A percentile compares a stretch with the other conserved stretches of the same genome.
These are phyloP conservation scores for Sinonovacula constricta DNA, from an alignment of 1,140 invertebrate species.

Conservation along the genomic window DNA sequence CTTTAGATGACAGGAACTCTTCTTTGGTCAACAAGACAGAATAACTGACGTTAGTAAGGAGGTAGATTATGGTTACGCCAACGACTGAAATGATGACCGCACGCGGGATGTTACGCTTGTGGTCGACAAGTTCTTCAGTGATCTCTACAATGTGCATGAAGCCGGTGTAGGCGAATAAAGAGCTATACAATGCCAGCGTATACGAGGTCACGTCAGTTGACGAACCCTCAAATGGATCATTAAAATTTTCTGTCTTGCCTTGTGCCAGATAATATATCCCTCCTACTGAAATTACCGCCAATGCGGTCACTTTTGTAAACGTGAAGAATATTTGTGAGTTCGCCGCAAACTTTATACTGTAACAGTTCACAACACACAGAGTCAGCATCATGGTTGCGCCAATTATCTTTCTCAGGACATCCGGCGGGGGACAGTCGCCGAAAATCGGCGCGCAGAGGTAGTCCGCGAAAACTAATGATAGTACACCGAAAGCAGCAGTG, in stretches of 20 bases:
- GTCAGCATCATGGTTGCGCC: constrained; percentile 7
- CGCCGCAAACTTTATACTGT: constrained; percentile 8
- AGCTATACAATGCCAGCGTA: constrained; percentile 36
- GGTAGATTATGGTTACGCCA: constrained; percentile 77
- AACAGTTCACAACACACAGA: constrained; percentile 40
- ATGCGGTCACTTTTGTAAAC: constrained; percentile 6
- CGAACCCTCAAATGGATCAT: constrained; percentile 3
- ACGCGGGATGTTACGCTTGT: constrained; percentile 76
- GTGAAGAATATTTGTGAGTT: constrained; percentile 27
- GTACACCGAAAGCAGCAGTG: constrained; percentile 80
- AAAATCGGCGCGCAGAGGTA: constrained; percentile 42
- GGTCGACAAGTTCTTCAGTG: constrained; percentile 27
- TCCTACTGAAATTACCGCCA: constrained; percentile 3
- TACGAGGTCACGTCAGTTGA: constrained; percentile 5
- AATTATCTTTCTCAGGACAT: constrained; percentile 13
- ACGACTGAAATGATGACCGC: constrained; percentile 77
- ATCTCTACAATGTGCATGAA: constrained; percentile 26
- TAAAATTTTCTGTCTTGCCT: constrained; percentile 1
- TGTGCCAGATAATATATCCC: constrained; percentile 18
- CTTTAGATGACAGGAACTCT: constrained; percentile 76
- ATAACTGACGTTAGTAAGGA: constrained; percentile 78
- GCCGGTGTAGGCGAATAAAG: constrained; percentile 34
- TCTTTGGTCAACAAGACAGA: constrained; percentile 75
- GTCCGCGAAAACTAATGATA: constrained; percentile 46
- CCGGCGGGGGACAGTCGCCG: constrained; percentile 15